Conservation (phyloP, 2,888 invertebrate species). For the Dichetophora obliterata region DNA sequence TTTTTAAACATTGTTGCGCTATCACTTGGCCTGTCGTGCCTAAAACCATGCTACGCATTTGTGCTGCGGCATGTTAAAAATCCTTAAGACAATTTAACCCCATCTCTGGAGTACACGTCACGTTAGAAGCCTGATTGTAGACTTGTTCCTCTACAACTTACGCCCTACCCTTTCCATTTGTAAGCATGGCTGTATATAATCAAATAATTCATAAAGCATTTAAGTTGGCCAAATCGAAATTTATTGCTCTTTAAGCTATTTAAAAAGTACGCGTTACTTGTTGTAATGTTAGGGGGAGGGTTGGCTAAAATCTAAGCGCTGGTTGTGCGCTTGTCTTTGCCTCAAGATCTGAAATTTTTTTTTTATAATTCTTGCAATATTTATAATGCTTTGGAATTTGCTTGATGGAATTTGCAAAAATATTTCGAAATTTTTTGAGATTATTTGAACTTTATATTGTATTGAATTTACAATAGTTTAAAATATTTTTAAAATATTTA, state of each 20-base stretch:
- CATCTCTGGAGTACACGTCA: neutral
- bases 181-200: slow-evolving; percentile 19
- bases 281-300: neutral
- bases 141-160: neutral
- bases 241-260: slow-evolving; percentile 68
- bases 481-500: too few relatives aligned
- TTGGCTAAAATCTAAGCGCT: neutral
- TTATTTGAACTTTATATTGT: too few relatives aligned
- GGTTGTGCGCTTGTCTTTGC: neutral
- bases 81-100: slow-evolving; percentile 55
- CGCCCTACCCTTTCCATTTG: neutral
- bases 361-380: too few relatives aligned
- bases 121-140: neutral
- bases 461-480: too few relatives aligned
- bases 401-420: too few relatives aligned
- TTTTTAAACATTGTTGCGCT: slow-evolving; percentile 18
- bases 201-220: slow-evolving; percentile 69
- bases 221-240: slow-evolving; percentile 68
- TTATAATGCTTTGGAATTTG: too few relatives aligned
- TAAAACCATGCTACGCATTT: neutral
- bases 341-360: neutral
- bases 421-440: too few relatives aligned
- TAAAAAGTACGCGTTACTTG: slow-evolving; percentile 42
- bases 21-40: slow-evolving; percentile 25
- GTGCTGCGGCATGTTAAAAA: slow-evolving; percentile 56